Base-by-base conservation (phyloP, 2,797 vertebrate species). In the Eupleurogrammus muticus region DNA sequence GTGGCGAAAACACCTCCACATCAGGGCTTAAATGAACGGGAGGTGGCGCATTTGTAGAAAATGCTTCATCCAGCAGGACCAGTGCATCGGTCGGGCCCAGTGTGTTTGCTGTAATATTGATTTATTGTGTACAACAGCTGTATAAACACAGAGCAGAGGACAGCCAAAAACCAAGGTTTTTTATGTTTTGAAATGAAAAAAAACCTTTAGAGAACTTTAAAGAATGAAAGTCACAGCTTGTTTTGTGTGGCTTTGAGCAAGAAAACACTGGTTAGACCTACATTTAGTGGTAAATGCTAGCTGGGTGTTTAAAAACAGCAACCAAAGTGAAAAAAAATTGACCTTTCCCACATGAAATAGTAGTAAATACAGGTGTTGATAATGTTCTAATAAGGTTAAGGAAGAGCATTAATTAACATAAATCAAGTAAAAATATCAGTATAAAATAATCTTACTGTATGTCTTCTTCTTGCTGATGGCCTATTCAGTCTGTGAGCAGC, bases 111-210 rank as follows among this genome's bases (percentile, higher is more conserved):
- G 56, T 73, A 67, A 66, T 79, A 73, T 69, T 82, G 75, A 82
- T 73, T 74, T 36, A 60, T 53, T 80, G 73, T 67, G 59, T 60
- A 52, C 66, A 80, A n/a, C 74, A 80, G 79, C 84, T 86, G 85
- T 85, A 59, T 62, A 82, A 85, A 85, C 53, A 89, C 34, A 71
- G 71, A 84, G 77, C 59, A 75, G 66, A 71, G 68, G 55, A 68
- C 28, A 3, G 60, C 73, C 68, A 71, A 75, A 75, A 28, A 28
- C 28, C 68, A 73, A 79, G 47, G 72, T 83, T 66, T 80, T 71
- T 66, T 42, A 56, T 69, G 70, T 38, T 81, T 68, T 78, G 49
- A 75, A 70, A 82, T 79, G 55, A 55, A 56, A 78, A 75, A 58
- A 78, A 75, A 57, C 40, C 70, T 66, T 70, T 58, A 21, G 34